Evolutionary conservation across 2,888 invertebrate genomes (phyloP).

Genomic region (Ichneumoninae sp.): DNA sequence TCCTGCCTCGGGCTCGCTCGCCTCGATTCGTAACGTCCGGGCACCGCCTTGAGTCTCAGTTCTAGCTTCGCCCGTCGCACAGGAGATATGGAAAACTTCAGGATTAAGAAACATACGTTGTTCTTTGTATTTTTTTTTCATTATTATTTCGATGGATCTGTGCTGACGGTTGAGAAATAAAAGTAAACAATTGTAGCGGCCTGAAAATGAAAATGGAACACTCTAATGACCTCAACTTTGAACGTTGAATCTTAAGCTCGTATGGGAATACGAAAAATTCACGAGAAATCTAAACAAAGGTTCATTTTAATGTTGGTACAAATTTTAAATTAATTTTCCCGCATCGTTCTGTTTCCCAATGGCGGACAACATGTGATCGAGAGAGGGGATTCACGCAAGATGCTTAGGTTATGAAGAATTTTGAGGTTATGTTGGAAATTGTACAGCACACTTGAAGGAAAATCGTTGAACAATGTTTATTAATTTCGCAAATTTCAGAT

Average conservation of each 20-base stretch:
- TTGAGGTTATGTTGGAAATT: conserved; percentile 48
- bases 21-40: conserved; percentile 46
- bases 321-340: conserved; percentile 17
- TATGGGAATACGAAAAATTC: neutral
- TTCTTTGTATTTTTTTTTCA: neutral
- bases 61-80: conserved; percentile 29
- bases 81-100: conserved; percentile 12
- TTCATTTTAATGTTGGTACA: neutral
- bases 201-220: neutral
- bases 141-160: neutral
- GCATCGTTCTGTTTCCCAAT: neutral
- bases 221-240: neutral
- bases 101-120: neutral
- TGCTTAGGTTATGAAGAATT: conserved; percentile 37
- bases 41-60: conserved; percentile 55
- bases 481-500: neutral
- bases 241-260: neutral
- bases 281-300: neutral
- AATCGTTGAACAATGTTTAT: neutral
- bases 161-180: neutral
- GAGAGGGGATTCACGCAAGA: neutral
- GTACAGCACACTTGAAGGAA: neutral
- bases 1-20: conserved; percentile 59
- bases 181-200: neutral
- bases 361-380: neutral